Conservation (phyloP, 2,888 invertebrate genomes). For the Eudemis profundana region DNA sequence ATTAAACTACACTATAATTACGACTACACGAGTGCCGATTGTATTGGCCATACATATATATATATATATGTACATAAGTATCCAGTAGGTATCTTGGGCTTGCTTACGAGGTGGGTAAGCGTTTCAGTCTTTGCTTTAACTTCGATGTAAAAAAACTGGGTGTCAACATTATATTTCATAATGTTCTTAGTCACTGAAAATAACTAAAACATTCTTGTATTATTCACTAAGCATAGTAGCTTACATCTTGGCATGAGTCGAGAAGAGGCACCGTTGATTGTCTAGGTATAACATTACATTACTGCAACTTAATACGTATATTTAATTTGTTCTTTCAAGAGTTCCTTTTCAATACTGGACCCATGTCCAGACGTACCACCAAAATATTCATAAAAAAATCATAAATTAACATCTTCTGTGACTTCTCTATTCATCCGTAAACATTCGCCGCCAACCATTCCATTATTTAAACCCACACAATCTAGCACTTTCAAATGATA, state of each 20-base stretch:
- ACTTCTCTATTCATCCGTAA: constrained; percentile 3
- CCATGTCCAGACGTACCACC: background rate
- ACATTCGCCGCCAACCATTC: constrained; percentile 22
- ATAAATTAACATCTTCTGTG: background rate
- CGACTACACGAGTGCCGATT: constrained; percentile 46
- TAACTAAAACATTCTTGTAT: too few species aligned
- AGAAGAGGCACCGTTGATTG: background rate
- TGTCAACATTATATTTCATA: too few species aligned
- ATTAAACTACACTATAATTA: constrained; percentile 55
- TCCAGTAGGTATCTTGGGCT: background rate
- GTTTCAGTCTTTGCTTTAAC: background rate
- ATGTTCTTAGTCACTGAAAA: too few species aligned
- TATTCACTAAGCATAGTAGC: too few species aligned
- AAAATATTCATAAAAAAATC: background rate
- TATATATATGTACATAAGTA: background rate
- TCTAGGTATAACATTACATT: too few species aligned
- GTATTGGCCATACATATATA: constrained; percentile 28
- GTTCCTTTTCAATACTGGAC: too few species aligned
- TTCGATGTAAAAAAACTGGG: too few species aligned
- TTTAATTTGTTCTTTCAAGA: too few species aligned
- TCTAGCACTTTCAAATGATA: constrained; percentile 46
- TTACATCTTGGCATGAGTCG: background rate
- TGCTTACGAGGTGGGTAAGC: background rate
- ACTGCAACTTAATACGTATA: too few species aligned
- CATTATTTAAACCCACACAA: constrained; percentile 46